Conservation (phyloP, 2,797 vertebrate species). For the Scolopax bukidnonensis region DNA sequence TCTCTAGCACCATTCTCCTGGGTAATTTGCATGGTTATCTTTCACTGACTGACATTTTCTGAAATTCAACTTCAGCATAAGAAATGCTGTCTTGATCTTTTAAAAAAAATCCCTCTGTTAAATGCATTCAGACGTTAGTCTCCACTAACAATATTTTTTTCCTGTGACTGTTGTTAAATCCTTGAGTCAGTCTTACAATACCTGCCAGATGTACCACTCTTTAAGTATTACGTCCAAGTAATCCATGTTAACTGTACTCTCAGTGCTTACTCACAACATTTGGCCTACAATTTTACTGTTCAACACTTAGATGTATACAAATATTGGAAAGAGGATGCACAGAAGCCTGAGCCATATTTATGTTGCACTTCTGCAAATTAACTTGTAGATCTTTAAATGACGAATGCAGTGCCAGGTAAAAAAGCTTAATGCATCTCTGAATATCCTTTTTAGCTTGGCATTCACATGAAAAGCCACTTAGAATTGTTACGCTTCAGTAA, state of each 20-base stretch:
- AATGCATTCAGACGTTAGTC: not conserved
- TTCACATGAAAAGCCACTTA: conserved; percentile 66
- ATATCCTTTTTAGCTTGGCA: conserved; percentile 65
- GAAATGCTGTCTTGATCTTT: not conserved
- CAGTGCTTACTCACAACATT: not conserved
- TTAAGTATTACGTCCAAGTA: not conserved
- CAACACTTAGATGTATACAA: not conserved
- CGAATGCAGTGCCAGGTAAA: conserved; percentile 35
- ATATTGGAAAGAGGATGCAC: not conserved
- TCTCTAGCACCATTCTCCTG: not conserved
- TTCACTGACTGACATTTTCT: not conserved
- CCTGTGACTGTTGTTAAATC: not conserved
- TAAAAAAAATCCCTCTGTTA: not conserved
- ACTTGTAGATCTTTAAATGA: conserved; percentile 42
- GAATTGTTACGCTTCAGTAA: conserved; percentile 52
- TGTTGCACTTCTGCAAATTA: conserved; percentile 35
- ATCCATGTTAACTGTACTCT: not conserved
- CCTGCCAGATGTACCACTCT: not conserved
- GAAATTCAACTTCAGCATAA: not conserved
- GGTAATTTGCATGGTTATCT: not conserved
- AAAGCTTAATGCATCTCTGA: conserved; percentile 64
- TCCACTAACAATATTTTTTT: not conserved
- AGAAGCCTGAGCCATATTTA: conserved; percentile 17
- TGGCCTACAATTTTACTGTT: not conserved
- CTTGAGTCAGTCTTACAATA: not conserved